phyloP scores from a whole-genome alignment of 53 echinoderm and acorn worm genomes.

The Paelopatides confundens region DNA sequence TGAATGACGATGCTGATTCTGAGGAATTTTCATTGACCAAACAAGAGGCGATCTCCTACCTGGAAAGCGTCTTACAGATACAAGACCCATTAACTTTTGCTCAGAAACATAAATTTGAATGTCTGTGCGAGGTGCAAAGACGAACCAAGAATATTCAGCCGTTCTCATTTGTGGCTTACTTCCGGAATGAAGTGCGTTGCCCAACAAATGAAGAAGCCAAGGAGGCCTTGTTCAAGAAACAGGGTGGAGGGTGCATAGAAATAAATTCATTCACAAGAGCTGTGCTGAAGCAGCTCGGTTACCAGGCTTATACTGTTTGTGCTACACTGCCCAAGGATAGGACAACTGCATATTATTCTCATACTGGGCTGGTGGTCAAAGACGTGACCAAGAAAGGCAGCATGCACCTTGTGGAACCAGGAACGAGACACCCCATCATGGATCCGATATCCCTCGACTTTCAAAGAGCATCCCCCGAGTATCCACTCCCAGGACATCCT shows the following conservation, averaged over 20 bases:
- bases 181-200: background rate
- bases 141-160: background rate
- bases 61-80: background rate
- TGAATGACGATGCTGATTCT: no score
- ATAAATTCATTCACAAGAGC: background rate
- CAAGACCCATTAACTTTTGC: background rate
- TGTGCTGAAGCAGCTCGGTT: background rate
- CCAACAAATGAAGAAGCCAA: background rate
- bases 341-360: background rate
- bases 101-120: background rate
- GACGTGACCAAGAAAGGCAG: background rate
- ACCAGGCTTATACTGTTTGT: background rate
- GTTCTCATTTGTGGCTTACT: background rate
- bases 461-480: background rate
- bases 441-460: constrained; percentile 5
- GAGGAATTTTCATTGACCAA: background rate
- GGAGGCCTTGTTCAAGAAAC: background rate
- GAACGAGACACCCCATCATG: background rate
- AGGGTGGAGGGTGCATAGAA: background rate
- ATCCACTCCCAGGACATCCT: background rate
- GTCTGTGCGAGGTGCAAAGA: background rate
- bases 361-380: background rate
- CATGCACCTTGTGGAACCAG: background rate
- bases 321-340: background rate
- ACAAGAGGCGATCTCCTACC: background rate